Base-by-base conservation (phyloP, 1,140 invertebrate genomes). In the Colletes gigas region DNA sequence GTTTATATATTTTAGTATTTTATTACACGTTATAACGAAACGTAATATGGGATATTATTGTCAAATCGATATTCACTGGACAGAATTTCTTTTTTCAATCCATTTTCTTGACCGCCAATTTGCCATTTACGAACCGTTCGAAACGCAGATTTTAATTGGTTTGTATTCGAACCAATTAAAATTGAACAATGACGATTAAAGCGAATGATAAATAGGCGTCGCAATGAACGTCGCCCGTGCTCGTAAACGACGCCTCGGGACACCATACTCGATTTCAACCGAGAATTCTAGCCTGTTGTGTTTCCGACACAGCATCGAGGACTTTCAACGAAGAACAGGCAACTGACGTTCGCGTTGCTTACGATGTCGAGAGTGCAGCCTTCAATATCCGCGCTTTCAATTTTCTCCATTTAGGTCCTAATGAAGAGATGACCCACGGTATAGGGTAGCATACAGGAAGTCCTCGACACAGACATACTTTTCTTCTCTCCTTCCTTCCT, bases 371-470 rank as follows among this genome's bases (percentile, higher is more conserved):
- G 66, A 65, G 81, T 44, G 47, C 55, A 30, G 74, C 74, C 81
- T 78, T 73, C 72, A 39, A 83, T 85, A 85, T 86, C 30, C 85
- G 83, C 84, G 89, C 91, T 91, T 92, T 91, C 90, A 92, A 92
- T 92, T 92, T 90, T 90, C 88, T 82, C 87, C 86, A 90, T 92
- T 90, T 89, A 89, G 85, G 78, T 71, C 76, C 79, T 90, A 91
- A 92, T 90, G 88, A 91, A 91, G 90, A 86, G 83, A 85, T 86
- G 84, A 83, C 83, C 83, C 71, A 60, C 52, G 67, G 73, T 72
- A 82, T 82, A 87, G 83, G 79, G 66, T 81, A 80, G 86, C 83
- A 81, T 57, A 81, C 59, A 85, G 78, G 70, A 85, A 82, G 65
- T 81, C 77, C 85, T 83, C 73, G 82, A 80, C 82, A 66, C 72